Percentiles rank a stretch among this genome's conserved stretches.
These are phyloP conservation scores for Rotaria magnacalcarata DNA, from an alignment of 2,888 invertebrate species.

Conservation along the genomic window DNA sequence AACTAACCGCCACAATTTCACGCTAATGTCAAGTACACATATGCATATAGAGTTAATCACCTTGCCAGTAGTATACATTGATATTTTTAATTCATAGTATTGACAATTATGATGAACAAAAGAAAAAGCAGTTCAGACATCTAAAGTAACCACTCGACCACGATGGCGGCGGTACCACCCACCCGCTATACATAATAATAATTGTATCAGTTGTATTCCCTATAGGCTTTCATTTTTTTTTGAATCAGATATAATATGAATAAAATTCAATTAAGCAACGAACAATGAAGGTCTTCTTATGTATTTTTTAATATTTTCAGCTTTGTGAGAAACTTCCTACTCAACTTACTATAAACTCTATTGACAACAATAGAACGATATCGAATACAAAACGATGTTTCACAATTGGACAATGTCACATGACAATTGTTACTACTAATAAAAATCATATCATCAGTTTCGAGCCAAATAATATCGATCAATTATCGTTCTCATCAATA, in stretches of 20 bases:
- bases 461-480: not conserved
- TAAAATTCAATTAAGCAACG: not conserved
- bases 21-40: not conserved
- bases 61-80: not conserved
- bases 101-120: not conserved
- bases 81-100: not conserved
- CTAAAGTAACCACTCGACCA: not conserved
- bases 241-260: not conserved
- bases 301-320: not conserved
- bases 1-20: not conserved
- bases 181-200: not conserved
- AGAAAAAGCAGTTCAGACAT: constrained; percentile 6
- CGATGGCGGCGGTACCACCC: not conserved
- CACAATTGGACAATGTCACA: not conserved
- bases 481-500: not conserved
- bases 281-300: not conserved
- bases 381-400: not conserved
- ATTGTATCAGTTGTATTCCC: not conserved
- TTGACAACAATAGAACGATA: not conserved
- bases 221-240: not conserved
- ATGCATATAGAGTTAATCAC: not conserved
- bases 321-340: not conserved
- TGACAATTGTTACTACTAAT: not conserved
- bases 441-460: not conserved
- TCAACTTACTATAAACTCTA: not conserved